These are phyloP conservation scores for Aphelenchoides fujianensis DNA, from an alignment of 1,140 invertebrate species.

Conservation along the genomic window DNA sequence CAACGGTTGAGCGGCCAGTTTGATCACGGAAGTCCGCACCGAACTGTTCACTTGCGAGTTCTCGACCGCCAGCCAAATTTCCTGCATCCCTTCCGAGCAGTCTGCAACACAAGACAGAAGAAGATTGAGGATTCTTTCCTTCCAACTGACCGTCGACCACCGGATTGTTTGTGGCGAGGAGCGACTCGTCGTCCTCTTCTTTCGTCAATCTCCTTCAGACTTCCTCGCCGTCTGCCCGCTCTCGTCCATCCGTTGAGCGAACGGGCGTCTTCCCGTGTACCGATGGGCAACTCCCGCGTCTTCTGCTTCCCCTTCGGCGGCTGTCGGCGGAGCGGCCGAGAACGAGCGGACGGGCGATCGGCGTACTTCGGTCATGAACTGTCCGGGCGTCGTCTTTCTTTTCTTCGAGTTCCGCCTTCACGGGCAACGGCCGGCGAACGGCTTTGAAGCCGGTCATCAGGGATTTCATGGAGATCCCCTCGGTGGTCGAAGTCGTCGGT, in stretches of 20 bases:
- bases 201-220: too few species aligned
- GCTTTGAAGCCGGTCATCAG: background rate
- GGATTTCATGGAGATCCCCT: background rate
- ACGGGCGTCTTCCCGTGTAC: background rate
- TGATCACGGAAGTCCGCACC: constrained; percentile 11
- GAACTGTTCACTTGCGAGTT: constrained; percentile 18
- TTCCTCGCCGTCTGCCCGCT: too few species aligned
- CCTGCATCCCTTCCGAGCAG: constrained; percentile 4
- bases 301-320: too few species aligned
- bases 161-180: background rate
- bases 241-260: background rate
- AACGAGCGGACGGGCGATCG: background rate
- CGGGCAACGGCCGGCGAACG: background rate
- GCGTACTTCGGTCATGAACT: background rate
- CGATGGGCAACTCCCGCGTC: background rate
- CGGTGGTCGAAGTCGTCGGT: too few species aligned
- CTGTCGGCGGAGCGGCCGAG: too few species aligned
- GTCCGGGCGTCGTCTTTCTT: background rate
- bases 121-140: background rate
- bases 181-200: background rate
- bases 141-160: background rate
- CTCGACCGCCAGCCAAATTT: constrained; percentile 22
- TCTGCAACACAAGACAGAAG: constrained; percentile 1
- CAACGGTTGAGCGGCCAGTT: constrained; percentile 1
- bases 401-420: background rate